Evolutionary conservation across 2,113 vertebrate genomes (phyloP), one percentile per base, ranked within the genome.

Genomic region (Acrocephalus kingi): DNA sequence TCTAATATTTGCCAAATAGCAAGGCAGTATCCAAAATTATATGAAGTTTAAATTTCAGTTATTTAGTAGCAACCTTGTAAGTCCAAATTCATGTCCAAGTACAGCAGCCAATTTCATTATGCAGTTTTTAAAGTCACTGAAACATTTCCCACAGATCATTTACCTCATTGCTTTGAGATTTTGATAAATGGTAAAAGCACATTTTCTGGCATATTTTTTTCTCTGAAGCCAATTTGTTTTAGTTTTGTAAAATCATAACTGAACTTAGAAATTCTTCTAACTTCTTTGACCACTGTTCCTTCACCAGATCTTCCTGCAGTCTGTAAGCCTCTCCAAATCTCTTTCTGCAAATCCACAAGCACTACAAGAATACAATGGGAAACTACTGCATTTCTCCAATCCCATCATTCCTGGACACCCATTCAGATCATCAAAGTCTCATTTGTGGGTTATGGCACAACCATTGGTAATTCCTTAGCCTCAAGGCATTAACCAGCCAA

Each of bases 1-100:
- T 83, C 45, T 80, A 87, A 35, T 63, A 78, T 80, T 91, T 94
- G 82, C 43, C 45, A 48, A 90, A 86, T 6, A 84, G 30, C 43
- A 87, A 87, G 25, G 48, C 52, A 84, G 76, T 52, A 96, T 81
- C 61, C 88, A 92, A 86, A 94, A 86, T 81, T 24, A 95, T 83
- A 91, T 41, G 1, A 52, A 93, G 37, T 75, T 92, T 75, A 92
- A 46, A 75, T 78, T 89, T 89, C 74, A 84, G 64, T 35, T 93
- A 80, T 81, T 89, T 81, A 75, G 69, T 67, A 84, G 68, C 54
- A 87, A 61, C 16, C 23, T 78, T 71, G 30, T 56, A 79, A 81
- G 72, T n/a, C 28, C 48, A 94, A 90, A 81, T 72, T 81, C n/a
- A 61, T 10, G 21, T 59, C 68, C 61, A 84, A 93, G 64, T 68